Evolutionary conservation across 2,888 invertebrate species (phyloP), one percentile per base, ranked within the genome.

Genomic region (Acanthosepion lycidas): DNA sequence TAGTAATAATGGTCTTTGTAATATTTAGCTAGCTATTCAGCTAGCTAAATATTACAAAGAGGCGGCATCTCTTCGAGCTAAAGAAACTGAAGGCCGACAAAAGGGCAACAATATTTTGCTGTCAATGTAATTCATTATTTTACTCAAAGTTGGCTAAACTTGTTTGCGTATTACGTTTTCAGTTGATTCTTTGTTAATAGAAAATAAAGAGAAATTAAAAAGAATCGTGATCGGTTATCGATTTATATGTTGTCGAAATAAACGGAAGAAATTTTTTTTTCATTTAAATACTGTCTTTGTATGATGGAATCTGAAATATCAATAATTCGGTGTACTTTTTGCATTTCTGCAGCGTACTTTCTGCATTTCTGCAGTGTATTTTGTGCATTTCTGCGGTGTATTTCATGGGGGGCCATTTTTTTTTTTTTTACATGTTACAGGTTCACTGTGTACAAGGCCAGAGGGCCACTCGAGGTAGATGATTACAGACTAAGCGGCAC

Each of bases 171-270:
- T 12, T 78, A 78, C 33, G 33, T 64, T 64, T 64, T 64, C 64
- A 26, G 64, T 64, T 26, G 6, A 28, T 78, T 78, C 78, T n/a
- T 78, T 78, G 78, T 78, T 78, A 78, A 78, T n/a, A 28, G 78
- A 78, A 78, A 28, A 78, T 78, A 78, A 78, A n/a, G n/a, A 78
- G 18, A 18, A 78, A n/a, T 78, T n/a, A 18, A 78, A 78, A 78
- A 33, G n/a, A 78, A 78, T 33, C 33, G 12, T 12, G n/a, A 33
- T 78, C 33, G 78, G 78, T 18, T 78, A 78, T 78, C n/a, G 78
- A 78, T 78, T 33, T 78, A 78, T 78, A 78, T n/a, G 78, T 78
- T 33, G 78, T 78, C n/a, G 78, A n/a, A 78, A 78, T 78, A 78
- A 78, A 33, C 78, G 78, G 78, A n/a, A 78, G 78, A 78, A n/a